Evolutionary conservation across 2,888 invertebrate genomes (phyloP), one percentile per base, ranked within the genome.

Genomic region (Melitaea athalia): DNA sequence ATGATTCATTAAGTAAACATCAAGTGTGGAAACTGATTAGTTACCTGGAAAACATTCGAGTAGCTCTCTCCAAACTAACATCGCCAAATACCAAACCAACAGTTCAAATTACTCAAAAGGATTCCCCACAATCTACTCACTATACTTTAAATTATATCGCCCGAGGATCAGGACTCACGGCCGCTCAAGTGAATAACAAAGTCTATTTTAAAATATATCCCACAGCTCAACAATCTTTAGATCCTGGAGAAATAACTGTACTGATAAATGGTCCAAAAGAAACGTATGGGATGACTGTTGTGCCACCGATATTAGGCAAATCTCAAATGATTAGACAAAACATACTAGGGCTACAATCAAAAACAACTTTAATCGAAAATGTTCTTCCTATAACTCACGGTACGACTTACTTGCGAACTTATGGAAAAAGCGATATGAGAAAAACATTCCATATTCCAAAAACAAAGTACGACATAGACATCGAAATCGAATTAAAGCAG

Each of bases 121-220:
- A 85, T 11, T 85, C 89, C 3, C 83, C 88, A 47, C 91, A 90
- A 78, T 81, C 82, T 14, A 77, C 83, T 66, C 88, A 90, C 70
- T 87, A 86, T 71, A 92, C 93, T 10, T 84, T 93, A 4, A 92
- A 93, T 75, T 95, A 94, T 77, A 87, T 94, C 3, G 94, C 94
- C 0, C 89, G 93, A 80, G 95, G 95, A 11, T 94, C 94, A 81
- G 95, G 95, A 0, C 81, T 95, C 24, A 85, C 92, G 47, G 93
- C 94, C 47, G 94, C 94, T 38, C 94, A 94, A 81, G 87, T 94
- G 61, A 87, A 93, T 68, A 91, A 91, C 70, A 93, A 93, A 81
- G 89, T 93, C 64, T 82, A 86, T 60, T 95, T 95, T 79, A 95
- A 94, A 82, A 86, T 95, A 69, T 95, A 95, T 76, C 93, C 93